A percentile compares a stretch with the other conserved stretches of the same genome.
phyloP scores from a whole-genome alignment of 2,888 invertebrate genomes.

The Apodemia hepburni region DNA sequence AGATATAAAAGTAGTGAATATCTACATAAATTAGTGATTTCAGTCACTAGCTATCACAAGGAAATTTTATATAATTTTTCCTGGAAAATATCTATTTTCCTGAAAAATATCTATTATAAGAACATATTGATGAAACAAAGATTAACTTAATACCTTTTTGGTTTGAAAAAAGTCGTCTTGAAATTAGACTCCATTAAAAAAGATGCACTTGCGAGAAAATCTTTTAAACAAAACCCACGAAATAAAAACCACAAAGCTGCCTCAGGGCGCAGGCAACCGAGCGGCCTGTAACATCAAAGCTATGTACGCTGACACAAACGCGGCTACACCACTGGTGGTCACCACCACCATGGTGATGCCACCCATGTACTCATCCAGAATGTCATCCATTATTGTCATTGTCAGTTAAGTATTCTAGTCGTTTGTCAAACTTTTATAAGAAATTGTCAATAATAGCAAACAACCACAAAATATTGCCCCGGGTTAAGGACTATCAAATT shows the following conservation, averaged over 20 bases:
- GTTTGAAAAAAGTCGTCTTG: too few species aligned
- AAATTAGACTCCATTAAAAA: too few species aligned
- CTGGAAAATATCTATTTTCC: too few species aligned
- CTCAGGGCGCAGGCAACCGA: background rate
- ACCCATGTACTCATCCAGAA: background rate
- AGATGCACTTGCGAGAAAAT: too few species aligned
- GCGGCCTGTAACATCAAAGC: background rate
- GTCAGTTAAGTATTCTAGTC: background rate
- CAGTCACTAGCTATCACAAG: background rate
- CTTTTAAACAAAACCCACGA: too few species aligned
- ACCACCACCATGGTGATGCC: background rate
- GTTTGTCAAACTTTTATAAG: background rate
- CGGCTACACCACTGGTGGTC: background rate
- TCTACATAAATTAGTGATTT: background rate
- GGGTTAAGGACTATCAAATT: background rate
- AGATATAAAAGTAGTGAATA: background rate
- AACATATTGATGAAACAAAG: background rate
- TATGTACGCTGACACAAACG: background rate
- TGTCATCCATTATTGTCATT: background rate
- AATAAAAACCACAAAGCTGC: too few species aligned
- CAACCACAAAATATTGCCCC: background rate
- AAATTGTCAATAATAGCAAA: background rate
- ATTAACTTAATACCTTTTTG: background rate
- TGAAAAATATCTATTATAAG: too few species aligned
- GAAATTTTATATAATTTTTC: background rate